Evolutionary conservation across 2,888 invertebrate genomes (phyloP), one percentile per base, ranked within the genome.

Genomic region (Pantelozetes paolii): DNA sequence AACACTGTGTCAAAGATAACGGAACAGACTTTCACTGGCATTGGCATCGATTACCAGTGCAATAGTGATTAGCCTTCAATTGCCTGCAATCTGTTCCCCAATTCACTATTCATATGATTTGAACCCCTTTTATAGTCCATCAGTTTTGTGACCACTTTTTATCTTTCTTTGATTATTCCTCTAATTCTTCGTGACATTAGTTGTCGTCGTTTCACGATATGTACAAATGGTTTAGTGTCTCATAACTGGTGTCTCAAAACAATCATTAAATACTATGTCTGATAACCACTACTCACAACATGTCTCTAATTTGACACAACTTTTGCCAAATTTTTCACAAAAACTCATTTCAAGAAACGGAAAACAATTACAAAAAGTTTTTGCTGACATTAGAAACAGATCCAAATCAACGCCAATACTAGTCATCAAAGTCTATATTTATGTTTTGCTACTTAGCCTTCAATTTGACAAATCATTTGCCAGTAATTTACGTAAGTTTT

Each of bases 401-500:
- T 45, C 54, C 1, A 59, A 59, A 2, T 30, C 59, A 28, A 59
- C 59, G 32, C n/a, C 64, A 64, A 64, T n/a, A 20, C 64, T 64
- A 64, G 64, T 64, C 64, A 36, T 64, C 64, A 64, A 64, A 64
- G 8, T 18, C 6, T 64, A 18, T 64, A n/a, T 64, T 36, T 30
- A 30, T 64, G 32, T 36, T 36, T 20, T 64, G 11, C 9, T 64
- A 36, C 20, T 64, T 36, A 64, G 36, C 36, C 32, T 64, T 64
- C 64, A 64, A 64, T 64, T 20, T 64, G 3, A 64, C 20, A 30
- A 64, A 64, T 36, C 36, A 36, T 15, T 64, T 32, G 64, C 64
- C 20, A 64, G 64, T 64, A 64, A 64, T 36, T 64, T 64, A 64
- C 64, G 64, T 64, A 64, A 64, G 64, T 64, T 20, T 64, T 36